Conservation (phyloP, 1,140 invertebrate genomes). For the Polypedilum pembai region DNA sequence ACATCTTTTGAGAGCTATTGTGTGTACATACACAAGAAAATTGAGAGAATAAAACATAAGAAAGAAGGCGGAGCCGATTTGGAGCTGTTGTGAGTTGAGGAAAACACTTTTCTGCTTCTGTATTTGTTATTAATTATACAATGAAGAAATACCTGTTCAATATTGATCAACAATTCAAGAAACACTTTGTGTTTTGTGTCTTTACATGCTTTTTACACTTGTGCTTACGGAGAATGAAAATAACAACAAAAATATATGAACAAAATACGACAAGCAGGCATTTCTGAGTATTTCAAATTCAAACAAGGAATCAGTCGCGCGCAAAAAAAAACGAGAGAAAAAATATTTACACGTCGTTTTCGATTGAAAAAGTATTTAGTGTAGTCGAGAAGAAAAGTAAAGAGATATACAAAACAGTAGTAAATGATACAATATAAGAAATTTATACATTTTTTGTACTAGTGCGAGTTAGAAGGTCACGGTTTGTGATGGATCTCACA, state of each 20-base stretch:
- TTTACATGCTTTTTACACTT: not conserved
- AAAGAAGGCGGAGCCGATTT: not conserved
- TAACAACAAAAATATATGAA: not conserved
- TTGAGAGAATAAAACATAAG: not conserved
- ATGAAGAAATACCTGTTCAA: not conserved
- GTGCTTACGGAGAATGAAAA: not conserved
- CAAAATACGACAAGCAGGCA: not conserved
- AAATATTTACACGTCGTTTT: constrained; percentile 4
- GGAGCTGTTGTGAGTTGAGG: not conserved
- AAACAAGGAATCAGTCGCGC: constrained; percentile 10
- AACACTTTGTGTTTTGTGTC: not conserved
- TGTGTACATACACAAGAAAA: no score
- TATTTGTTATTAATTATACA: not conserved
- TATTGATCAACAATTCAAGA: not conserved
- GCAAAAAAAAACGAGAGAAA: not conserved
- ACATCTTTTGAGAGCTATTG: not conserved
- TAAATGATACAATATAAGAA: constrained; percentile 11
- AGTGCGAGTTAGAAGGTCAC: constrained; percentile 10
- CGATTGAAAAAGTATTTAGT: not conserved
- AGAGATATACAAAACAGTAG: not conserved
- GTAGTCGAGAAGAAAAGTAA: not conserved
- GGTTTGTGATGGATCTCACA: not conserved
- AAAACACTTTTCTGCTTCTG: not conserved
- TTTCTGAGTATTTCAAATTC: constrained; percentile 13
- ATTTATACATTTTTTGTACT: not conserved